Percentiles rank a stretch among this genome's conserved stretches.
Conservation (phyloP, 2,113 vertebrate genomes). For the Pseudois nayaur region DNA sequence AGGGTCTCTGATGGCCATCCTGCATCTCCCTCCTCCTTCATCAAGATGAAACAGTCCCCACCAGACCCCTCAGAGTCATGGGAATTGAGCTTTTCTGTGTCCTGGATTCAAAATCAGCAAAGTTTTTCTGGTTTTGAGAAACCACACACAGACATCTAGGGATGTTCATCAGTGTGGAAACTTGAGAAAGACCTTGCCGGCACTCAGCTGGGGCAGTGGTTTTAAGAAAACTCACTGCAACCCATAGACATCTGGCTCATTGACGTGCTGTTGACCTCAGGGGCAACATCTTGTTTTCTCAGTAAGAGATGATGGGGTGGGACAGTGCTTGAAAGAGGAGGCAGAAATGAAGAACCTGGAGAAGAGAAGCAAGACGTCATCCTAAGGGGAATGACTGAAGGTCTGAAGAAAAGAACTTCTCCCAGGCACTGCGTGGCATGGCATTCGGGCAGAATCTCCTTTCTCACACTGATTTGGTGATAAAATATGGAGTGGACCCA, state of each 20-base stretch:
- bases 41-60: neutral
- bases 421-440: neutral
- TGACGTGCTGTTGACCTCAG: neutral
- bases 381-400: neutral
- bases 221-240: neutral
- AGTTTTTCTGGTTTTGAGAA: neutral
- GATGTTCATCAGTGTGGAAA: neutral
- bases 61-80: neutral
- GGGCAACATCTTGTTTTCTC: neutral
- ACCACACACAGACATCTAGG: neutral
- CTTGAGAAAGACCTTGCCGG: neutral
- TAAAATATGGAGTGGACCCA: conserved; percentile 41
- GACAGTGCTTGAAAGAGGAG: neutral
- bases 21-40: neutral
- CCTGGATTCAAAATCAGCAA: neutral
- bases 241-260: neutral
- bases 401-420: neutral
- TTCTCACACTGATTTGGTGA: conserved; percentile 41
- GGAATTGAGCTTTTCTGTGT: neutral
- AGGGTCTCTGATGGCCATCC: neutral
- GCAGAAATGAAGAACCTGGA: neutral
- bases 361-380: neutral
- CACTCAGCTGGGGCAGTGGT: neutral
- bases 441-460: neutral
- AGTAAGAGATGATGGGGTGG: neutral